Percentiles rank a stretch among this genome's conserved stretches.
phyloP scores from a whole-genome alignment of 2,113 vertebrate genomes.

The Carassius carassius region DNA sequence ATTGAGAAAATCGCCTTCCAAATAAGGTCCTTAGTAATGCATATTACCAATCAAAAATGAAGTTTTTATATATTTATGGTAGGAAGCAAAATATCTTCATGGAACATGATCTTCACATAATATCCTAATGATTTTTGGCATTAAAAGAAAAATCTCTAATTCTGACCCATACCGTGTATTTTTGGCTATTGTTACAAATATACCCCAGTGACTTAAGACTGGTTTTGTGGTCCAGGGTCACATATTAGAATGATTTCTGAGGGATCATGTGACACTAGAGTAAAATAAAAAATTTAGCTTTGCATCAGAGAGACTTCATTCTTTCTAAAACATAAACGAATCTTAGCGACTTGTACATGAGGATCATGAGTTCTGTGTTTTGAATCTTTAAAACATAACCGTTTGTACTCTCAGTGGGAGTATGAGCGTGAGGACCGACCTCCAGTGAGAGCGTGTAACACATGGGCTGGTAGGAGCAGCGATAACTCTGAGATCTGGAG shows the following conservation, averaged over 20 bases:
- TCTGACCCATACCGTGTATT: too few species aligned
- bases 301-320: neutral
- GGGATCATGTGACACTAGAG: neutral
- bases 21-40: too few species aligned
- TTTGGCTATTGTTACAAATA: too few species aligned
- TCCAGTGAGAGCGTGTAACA: conserved; percentile 67
- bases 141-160: too few species aligned
- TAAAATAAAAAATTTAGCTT: neutral
- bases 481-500: conserved; percentile 60
- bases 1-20: too few species aligned
- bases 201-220: too few species aligned
- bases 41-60: too few species aligned
- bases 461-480: conserved; percentile 65
- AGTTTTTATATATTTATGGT: too few species aligned
- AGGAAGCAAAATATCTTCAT: too few species aligned
- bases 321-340: neutral
- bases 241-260: neutral
- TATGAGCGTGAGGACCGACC: conserved; percentile 58
- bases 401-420: neutral
- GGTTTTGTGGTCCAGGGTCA: too few species aligned
- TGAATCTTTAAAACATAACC: conserved; percentile 16
- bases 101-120: too few species aligned
- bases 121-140: too few species aligned
- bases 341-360: neutral
- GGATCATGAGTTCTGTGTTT: neutral